Base-by-base conservation (phyloP, 2,888 invertebrate genomes). In the Amphipoea lucens region DNA sequence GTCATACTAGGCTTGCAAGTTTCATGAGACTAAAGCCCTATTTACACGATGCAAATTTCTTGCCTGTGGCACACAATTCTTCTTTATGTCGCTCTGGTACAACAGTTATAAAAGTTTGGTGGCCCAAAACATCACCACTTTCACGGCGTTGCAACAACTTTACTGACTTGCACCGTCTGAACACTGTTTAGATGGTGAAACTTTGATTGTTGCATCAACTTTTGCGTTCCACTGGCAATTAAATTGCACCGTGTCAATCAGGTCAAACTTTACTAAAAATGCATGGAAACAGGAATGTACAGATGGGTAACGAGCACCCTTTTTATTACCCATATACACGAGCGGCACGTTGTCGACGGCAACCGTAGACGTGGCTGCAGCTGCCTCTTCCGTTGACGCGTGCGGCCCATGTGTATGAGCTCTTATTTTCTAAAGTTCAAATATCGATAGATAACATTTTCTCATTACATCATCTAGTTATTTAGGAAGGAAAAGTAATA, bases 401-500 rank as follows among this genome's bases (percentile, higher is more conserved):
- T 36, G 3, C 36, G 3, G 63, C 17, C 7, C 36, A 17, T 36
- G 17, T 36, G 29, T 29, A 62, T 29, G 2, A 62, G 63, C 7
- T 7, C 36, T 7, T 36, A 36, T 75, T 75, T 77, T 66, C 71
- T 51, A 12, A 77, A 73, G 86, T 85, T 85, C 76, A 82, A 85
- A 85, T 77, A 74, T 77, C 42, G 12, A 68, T 79, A 73, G 17
- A 48, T 69, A 36, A 81, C n/a, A 69, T 75, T 72, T 75, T 75
- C 51, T 68, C 74, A 73, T 57, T 72, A 72, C 69, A 73, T 82
- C 78, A 65, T 85, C 66, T 82, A 80, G 84, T 79, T 87, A 68
- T 67, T 66, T 83, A 87, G 45, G 42, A 76, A 78, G 68, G 60
- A 74, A 76, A 77, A 60, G 51, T 83, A 85, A 83, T 85, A 79